Base-by-base conservation (phyloP, 2,797 vertebrate species). In the Euthynnus affinis region DNA sequence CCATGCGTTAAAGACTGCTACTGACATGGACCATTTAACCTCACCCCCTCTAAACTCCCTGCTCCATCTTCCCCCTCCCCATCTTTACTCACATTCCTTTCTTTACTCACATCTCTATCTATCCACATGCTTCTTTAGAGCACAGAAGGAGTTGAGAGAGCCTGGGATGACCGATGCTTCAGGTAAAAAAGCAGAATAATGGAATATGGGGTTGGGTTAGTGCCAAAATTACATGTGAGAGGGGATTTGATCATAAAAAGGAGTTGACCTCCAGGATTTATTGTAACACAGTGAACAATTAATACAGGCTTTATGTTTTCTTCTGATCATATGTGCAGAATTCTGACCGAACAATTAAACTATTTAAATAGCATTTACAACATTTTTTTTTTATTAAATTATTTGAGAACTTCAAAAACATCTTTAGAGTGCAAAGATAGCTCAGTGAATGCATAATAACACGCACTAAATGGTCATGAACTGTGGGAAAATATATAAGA, bases 11-110 rank as follows among this genome's bases (percentile, higher is more conserved):
- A 93, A 93, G 90, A 90, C 85, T 78, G 73, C 84, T 77, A 80
- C 87, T 89, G 92, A 93, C 87, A 89, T 74, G 90, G 91, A 64
- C 89, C 91, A 91, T 95, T 95, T 93, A 93, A 91, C 92, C 88
- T 90, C 76, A 69, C 74, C 81, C 48, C 73, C 58, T 63, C 88
- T 83, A 64, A 84, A 92, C 66, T 72, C 84, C 60, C 58, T 44
- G 78, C 72, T 76, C 81, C 59, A 51, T 82, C 88, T 72, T 57
- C 52, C 64, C 57, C 57, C 52, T 76, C 70, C 57, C 76, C 51
- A 60, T 80, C 67, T 84, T 85, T 63, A 78, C 81, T 59, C 82
- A 37, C 78, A 68, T 66, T 63, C 61, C 27, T 78, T 69, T 70
- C 63, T 83, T 86, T 76, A 67, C 72, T 78, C 49, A 79, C 85